Evolutionary conservation across 2,888 invertebrate genomes (phyloP), one percentile per base, ranked within the genome.

Genomic region (Rhagonycha lutea): DNA sequence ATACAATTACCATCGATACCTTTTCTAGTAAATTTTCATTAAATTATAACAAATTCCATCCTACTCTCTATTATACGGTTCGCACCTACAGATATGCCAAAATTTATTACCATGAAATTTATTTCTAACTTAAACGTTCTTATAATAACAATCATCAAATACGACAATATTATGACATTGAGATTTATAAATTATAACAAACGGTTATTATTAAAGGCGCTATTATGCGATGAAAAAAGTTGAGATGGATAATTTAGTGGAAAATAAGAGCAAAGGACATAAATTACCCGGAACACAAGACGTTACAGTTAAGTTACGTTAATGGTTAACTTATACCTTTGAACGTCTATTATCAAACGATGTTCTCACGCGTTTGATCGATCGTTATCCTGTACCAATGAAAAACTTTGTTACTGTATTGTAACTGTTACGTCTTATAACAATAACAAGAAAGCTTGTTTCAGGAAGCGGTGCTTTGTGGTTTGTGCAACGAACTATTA

Each of bases 191-290:
- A 65, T 65, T 65, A 24, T 65, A 65, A 65, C 26, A 24, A 24
- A 47, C n/a, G n/a, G 47, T 65, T 63, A 23, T 62, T 62, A 65
- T 11, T 10, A 4, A 18, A 14, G 10, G 18, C 14, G 61, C 3
- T 14, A 18, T 14, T 61, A 14, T 61, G 7, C 12, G 26, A 12
- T 23, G 72, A 75, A 14, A 24, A 47, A 67, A 62, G 14, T 69
- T 18, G 28, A 10, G 24, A 24, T n/a, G n/a, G 61, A 67, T 72
- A 78, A 73, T 76, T 70, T 68, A 78, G 78, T 74, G 77, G 79
- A 79, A 81, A 79, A 80, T 81, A 81, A 79, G 80, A 79, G 80
- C 80, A 79, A 72, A 79, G 79, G 80, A 79, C 80, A 80, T 80
- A 80, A 79, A 81, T 81, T 81, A 79, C 78, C 75, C 77, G 70